Base-by-base conservation (phyloP, 2,113 vertebrate species). In the Arizona elegans region DNA sequence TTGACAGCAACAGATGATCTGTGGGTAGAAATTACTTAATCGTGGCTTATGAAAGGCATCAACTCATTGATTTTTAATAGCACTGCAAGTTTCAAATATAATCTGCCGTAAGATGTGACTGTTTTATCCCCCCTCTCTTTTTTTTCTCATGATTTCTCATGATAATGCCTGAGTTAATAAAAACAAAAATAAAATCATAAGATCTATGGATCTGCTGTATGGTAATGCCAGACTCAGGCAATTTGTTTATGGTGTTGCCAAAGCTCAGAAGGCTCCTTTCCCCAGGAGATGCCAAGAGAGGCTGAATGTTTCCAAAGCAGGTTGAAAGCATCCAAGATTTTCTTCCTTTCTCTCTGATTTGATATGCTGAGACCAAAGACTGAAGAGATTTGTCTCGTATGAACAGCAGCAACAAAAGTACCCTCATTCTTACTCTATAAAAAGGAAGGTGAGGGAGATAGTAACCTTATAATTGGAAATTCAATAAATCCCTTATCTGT, bases 1-100 rank as follows among this genome's bases (percentile, higher is more conserved):
- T 62, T 90, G 88, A 62, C 55, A 90, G 70, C 43, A 86, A 23
- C 92, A 93, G 75, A 90, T 93, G 70, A 90, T 93, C 52, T 93
- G 75, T 90, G 92, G 92, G 88, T 75, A 86, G 54, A 21, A 62
- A 93, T n/a, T 86, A 86, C 90, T 93, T 90, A 90, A 93, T 90
- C 47, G 62, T 90, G 75, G 88, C 23, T 86, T 53, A 21, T 86
- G 33, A 43, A 93, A 29, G 47, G 8, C 55, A 90, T 90, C 11
- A 10, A 62, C 88, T 62, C 55, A 90, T 90, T 93, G 88, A 90
- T 90, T 93, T 93, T 93, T 59, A 90, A 90, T 38, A 90, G 75
- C 43, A 53, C 55, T 19, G 43, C 11, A 89, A 86, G 8, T 86
- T 90, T 53, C 43, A 93, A 38, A 21, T 53, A 33, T 90, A 86